Base-by-base conservation (phyloP, 2,888 invertebrate genomes). In the Metopia argyrocephala region DNA sequence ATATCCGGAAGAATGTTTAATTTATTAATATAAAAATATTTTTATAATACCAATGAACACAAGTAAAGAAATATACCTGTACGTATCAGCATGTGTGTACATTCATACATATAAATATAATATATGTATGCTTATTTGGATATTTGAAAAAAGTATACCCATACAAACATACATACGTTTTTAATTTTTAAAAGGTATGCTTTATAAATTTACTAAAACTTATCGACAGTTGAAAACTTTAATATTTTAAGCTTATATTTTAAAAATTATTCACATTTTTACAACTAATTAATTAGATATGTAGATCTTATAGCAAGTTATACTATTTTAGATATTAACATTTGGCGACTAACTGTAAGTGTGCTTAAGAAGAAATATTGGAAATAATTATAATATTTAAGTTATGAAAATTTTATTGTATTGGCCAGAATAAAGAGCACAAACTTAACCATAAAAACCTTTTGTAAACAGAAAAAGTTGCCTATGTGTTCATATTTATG, bases 401-500 rank as follows among this genome's bases (percentile, higher is more conserved):
- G 15, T 15, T 38, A 38, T 38, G 38, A 15, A 9, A 38, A 12
- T 38, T 12, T 38, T n/a, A 23, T 25, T 25, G 25, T 25, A 25
- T 25, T 54, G 15, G 25, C 38, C 38, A 38, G 15, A 38, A 9
- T 38, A 54, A 54, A 54, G 25, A 23, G 12, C 59, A 27, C 75
- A 70, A 78, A 82, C 82, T 82, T 82, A 74, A 82, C 82, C 82
- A 65, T 48, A 66, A 81, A 78, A 62, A 57, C 80, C 25, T 56
- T 68, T 64, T n/a, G 6, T 15, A 52, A 54, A 62, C 21, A 64
- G n/a, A 27, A 38, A 38, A 38, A 38, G 38, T 15, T 38, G 3
- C 15, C 12, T 38, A 38, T 38, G 38, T 38, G 15, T 38, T 12
- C 15, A 15, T 38, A 4, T 38, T 38, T 38, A 38, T 27, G 27